Percentiles rank a stretch among this genome's conserved stretches.
phyloP scores from a whole-genome alignment of 2,113 vertebrate genomes.

The Lota lota region DNA sequence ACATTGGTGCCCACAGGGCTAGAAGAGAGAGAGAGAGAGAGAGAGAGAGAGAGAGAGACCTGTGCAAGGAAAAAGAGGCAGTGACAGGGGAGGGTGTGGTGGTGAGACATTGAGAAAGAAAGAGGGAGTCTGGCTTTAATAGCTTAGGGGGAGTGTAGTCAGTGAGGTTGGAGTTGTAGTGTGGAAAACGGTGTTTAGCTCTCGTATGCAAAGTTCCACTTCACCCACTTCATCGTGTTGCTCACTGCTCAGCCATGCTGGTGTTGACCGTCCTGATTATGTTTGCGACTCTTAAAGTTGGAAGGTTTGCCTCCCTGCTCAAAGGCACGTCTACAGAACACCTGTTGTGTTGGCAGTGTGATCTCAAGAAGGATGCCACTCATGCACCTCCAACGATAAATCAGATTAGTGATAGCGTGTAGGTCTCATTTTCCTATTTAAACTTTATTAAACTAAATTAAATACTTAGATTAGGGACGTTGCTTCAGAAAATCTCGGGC shows the following conservation, averaged over 20 bases:
- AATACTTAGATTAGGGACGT: too few species aligned
- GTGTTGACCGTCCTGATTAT: too few species aligned
- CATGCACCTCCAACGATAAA: too few species aligned
- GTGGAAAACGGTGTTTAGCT: background rate
- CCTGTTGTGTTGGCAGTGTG: background rate
- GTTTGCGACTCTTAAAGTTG: background rate
- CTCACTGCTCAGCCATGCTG: too few species aligned
- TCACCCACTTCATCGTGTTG: too few species aligned
- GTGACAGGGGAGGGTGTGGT: too few species aligned
- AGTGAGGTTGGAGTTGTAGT: background rate
- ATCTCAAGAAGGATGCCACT: background rate
- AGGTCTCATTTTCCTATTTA: background rate
- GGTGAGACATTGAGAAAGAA: background rate
- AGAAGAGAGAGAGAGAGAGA: constrained; percentile 15
- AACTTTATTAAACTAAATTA: too few species aligned
- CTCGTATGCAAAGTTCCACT: background rate
- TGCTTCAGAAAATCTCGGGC: too few species aligned
- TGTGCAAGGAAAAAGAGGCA: background rate
- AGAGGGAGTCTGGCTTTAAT: background rate
- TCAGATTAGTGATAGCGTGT: too few species aligned
- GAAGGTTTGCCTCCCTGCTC: background rate
- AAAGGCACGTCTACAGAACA: background rate
- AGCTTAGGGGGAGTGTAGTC: background rate
- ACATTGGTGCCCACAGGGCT: constrained; percentile 60
- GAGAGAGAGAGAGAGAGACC: constrained; percentile 4